Percentiles rank a stretch among this genome's conserved stretches.
phyloP scores from a whole-genome alignment of 2,797 vertebrate genomes.

The Spatula clypeata region DNA sequence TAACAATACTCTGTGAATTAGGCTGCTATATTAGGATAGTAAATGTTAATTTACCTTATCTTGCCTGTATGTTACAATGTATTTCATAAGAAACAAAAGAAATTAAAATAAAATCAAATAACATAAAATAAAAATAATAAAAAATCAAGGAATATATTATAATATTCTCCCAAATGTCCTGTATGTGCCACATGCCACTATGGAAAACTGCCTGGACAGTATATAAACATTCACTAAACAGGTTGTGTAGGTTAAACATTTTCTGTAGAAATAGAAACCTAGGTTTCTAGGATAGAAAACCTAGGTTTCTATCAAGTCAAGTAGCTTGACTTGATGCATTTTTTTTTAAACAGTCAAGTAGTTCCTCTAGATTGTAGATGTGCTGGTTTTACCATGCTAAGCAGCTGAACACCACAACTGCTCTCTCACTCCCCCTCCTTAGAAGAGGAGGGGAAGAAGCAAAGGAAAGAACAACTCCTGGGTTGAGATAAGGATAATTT shows the following conservation, averaged over 20 bases:
- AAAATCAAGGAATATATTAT: neutral
- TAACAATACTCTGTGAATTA: neutral
- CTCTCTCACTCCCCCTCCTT: too few species aligned
- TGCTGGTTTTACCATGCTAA: too few species aligned
- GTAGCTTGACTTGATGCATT: neutral
- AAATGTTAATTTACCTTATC: neutral
- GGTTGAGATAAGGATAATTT: too few species aligned
- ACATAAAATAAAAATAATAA: neutral
- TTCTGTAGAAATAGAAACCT: neutral
- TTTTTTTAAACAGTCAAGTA: neutral
- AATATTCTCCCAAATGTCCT: neutral
- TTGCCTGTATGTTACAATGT: neutral
- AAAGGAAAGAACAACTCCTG: too few species aligned
- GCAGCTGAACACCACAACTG: too few species aligned
- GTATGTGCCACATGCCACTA: fast-evolving
- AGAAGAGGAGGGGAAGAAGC: too few species aligned
- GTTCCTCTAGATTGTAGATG: neutral
- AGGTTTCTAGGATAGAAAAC: too few species aligned
- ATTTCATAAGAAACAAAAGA: neutral
- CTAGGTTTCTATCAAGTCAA: too few species aligned
- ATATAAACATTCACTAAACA: neutral
- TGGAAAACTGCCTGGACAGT: neutral
- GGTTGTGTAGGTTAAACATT: neutral
- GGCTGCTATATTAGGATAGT: neutral
- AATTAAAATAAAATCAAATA: neutral